Conservation (phyloP, 2,797 vertebrate species). For the Steatocranus sp. region DNA sequence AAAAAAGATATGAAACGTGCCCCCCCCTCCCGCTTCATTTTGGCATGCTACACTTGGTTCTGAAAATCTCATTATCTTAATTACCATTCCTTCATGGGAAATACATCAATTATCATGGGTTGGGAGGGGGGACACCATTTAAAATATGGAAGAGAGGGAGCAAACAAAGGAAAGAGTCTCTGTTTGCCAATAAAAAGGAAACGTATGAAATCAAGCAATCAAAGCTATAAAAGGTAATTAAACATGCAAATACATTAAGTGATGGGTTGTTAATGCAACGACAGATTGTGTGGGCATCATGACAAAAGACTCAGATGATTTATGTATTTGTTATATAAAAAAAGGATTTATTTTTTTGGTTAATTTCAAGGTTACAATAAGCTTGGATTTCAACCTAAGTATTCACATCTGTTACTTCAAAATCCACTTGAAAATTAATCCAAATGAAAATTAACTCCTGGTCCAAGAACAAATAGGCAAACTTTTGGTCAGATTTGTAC, state of each 20-base stretch:
- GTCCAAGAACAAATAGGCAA: background rate
- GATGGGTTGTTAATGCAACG: background rate
- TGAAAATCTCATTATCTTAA: constrained; percentile 71
- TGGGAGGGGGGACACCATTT: constrained; percentile 12
- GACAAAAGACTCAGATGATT: background rate
- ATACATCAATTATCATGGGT: constrained; percentile 58
- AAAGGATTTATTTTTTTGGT: fast-evolving
- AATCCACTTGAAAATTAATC: background rate
- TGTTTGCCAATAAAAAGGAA: constrained; percentile 5
- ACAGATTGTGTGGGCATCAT: background rate
- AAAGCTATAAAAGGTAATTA: constrained; percentile 26
- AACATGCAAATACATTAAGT: constrained; percentile 5
- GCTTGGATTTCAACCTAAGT: background rate
- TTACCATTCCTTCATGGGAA: constrained; percentile 61
- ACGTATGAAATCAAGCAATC: background rate
- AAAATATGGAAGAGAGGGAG: constrained; percentile 28
- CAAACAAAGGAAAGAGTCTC: constrained; percentile 31
- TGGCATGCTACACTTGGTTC: constrained; percentile 54
- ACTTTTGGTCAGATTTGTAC: background rate
- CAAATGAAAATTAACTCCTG: background rate
- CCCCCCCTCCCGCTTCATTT: background rate
- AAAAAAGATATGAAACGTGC: constrained; percentile 23
- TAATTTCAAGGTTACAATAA: background rate
- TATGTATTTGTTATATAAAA: background rate
- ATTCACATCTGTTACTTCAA: background rate